These are phyloP conservation scores for Phyllopteryx taeniolatus DNA, from an alignment of 2,113 vertebrate species.

Conservation along the genomic window DNA sequence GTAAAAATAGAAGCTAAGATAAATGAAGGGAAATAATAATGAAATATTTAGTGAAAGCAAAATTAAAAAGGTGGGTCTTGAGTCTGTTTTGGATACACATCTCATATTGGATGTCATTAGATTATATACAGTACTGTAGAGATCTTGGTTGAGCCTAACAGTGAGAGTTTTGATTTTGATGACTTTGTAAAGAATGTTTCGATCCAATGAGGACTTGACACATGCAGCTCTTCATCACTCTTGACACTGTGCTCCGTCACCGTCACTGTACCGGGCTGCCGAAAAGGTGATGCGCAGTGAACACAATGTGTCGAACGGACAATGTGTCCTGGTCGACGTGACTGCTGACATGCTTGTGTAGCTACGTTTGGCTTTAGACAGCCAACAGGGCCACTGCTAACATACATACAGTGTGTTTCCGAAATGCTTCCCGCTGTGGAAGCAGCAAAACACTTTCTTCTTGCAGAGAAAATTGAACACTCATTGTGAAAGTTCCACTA, in stretches of 20 bases:
- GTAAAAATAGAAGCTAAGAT: too few species aligned
- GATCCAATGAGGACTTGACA: conserved; percentile 15
- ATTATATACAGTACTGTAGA: background rate
- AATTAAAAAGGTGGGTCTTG: too few species aligned
- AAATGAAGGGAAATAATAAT: too few species aligned
- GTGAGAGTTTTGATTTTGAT: background rate
- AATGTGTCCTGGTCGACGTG: conserved; percentile 50
- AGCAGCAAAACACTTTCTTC: conserved; percentile 14
- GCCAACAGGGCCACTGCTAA: conserved; percentile 43
- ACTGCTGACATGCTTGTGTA: conserved; percentile 47
- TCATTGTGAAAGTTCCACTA: conserved; percentile 49
- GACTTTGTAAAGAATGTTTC: conserved; percentile 1
- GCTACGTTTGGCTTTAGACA: conserved; percentile 50
- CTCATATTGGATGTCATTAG: background rate
- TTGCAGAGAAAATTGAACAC: conserved; percentile 40
- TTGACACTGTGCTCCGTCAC: conserved; percentile 36
- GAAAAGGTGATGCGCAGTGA: conserved; percentile 52
- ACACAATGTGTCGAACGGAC: conserved; percentile 39
- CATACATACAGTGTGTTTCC: conserved; percentile 42
- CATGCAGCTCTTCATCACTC: conserved; percentile 22
- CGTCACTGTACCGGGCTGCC: conserved; percentile 14
- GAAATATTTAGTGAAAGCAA: too few species aligned
- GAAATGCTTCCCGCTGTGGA: conserved; percentile 20
- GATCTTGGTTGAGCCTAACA: background rate
- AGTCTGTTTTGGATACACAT: background rate